Conservation (phyloP, 2,797 vertebrate genomes). For the Fringilla coelebs region DNA sequence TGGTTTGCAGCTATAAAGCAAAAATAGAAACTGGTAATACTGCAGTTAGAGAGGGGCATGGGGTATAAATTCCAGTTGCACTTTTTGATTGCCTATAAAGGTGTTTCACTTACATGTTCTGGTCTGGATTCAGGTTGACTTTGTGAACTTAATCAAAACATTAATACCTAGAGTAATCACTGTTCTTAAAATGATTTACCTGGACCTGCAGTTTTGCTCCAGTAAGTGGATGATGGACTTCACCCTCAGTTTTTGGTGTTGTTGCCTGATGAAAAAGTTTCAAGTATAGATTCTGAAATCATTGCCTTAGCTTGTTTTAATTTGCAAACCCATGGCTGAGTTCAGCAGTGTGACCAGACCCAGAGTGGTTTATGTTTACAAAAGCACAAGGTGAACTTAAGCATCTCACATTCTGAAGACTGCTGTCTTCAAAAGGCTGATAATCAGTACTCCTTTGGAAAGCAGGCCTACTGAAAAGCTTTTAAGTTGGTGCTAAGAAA, state of each 20-base stretch:
- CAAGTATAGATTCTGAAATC: neutral
- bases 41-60: neutral
- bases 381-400: neutral
- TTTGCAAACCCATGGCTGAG: neutral
- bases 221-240: neutral
- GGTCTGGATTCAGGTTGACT: neutral
- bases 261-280: neutral
- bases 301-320: neutral
- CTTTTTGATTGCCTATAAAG: neutral
- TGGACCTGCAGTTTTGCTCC: neutral
- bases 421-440: neutral
- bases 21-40: neutral
- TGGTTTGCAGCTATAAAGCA: slow-evolving; percentile 62
- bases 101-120: neutral
- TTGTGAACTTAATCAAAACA: neutral
- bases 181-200: neutral
- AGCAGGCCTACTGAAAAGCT: neutral
- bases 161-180: neutral
- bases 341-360: neutral
- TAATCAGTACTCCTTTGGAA: neutral
- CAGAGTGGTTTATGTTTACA: neutral
- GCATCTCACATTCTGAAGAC: neutral
- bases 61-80: neutral
- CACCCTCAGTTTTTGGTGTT: neutral
- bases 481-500: neutral